Percentiles rank a stretch among this genome's conserved stretches.
phyloP scores from a whole-genome alignment of 2,797 vertebrate genomes.

The Poecilia wingei region DNA sequence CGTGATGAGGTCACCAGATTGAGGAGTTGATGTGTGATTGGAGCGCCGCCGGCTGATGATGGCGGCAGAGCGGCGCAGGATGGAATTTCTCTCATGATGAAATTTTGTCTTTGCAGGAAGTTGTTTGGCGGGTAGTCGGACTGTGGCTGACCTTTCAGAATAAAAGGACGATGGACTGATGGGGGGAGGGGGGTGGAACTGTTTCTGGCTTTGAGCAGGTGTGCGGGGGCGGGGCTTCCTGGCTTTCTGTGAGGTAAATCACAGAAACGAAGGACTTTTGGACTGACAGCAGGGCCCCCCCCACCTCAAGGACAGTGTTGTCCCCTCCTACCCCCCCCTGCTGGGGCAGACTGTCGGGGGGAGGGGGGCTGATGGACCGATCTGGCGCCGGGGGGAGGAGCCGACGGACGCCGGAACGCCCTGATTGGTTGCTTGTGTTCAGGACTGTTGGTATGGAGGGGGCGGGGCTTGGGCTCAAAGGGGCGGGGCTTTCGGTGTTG shows the following conservation, averaged over 20 bases:
- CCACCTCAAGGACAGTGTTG: constrained; percentile 41
- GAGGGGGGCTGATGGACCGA: constrained; percentile 47
- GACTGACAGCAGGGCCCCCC: constrained; percentile 36
- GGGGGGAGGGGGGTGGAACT: constrained; percentile 39
- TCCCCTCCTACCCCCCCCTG: constrained; percentile 5
- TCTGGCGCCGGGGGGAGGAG: constrained; percentile 18
- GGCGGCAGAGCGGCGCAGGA: neutral
- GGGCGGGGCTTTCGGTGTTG: constrained; percentile 73
- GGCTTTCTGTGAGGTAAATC: constrained; percentile 37
- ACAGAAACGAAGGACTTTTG: constrained; percentile 29
- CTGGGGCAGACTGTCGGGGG: constrained; percentile 35
- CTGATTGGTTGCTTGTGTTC: constrained; percentile 49
- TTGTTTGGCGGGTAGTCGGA: constrained; percentile 53
- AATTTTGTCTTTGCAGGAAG: constrained; percentile 68
- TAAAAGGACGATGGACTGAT: constrained; percentile 65
- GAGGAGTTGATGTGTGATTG: neutral
- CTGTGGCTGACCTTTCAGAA: constrained; percentile 65
- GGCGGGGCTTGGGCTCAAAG: constrained; percentile 77
- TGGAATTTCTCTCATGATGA: constrained; percentile 35
- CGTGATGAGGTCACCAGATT: neutral
- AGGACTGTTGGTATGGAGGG: constrained; percentile 90
- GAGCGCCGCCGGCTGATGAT: neutral
- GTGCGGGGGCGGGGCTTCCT: constrained; percentile 23
- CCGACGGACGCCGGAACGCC: constrained; percentile 27
- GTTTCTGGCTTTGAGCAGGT: constrained; percentile 31